Evolutionary conservation across 2,113 vertebrate genomes (phyloP).

Genomic region (Pangasianodon hypophthalmus): DNA sequence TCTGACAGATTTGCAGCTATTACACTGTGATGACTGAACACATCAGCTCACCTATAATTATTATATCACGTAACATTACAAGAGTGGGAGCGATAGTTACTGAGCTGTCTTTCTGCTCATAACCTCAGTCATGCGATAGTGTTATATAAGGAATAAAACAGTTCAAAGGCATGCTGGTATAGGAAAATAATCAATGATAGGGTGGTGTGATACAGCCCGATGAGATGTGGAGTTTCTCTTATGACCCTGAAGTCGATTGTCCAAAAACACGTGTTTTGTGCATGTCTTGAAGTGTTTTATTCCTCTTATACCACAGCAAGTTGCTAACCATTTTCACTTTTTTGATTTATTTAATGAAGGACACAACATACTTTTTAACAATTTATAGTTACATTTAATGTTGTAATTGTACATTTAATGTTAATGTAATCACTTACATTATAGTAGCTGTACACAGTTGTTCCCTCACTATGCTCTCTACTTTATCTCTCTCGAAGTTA

Average conservation of each 20-base stretch:
- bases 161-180: neutral
- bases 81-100: slow-evolving; percentile 6
- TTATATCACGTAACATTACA: slow-evolving; percentile 15
- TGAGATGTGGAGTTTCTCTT: neutral
- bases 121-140: neutral
- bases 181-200: neutral
- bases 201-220: neutral
- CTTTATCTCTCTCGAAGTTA: neutral
- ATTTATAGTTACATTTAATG: neutral
- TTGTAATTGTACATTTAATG: neutral
- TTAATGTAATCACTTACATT: neutral
- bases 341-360: neutral
- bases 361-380: neutral
- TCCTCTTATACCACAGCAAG: neutral
- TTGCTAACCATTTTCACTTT: neutral
- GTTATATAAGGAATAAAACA: neutral
- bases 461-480: neutral
- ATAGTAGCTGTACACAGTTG: neutral
- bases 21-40: slow-evolving; percentile 48
- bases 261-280: neutral
- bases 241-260: neutral
- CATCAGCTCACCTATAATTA: slow-evolving; percentile 40
- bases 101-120: slow-evolving; percentile 12
- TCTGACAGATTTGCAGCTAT: slow-evolving; percentile 48
- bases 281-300: neutral